Evolutionary conservation across 1,140 invertebrate genomes (phyloP), one percentile per base, ranked within the genome.

Genomic region (Cydia amplana): DNA sequence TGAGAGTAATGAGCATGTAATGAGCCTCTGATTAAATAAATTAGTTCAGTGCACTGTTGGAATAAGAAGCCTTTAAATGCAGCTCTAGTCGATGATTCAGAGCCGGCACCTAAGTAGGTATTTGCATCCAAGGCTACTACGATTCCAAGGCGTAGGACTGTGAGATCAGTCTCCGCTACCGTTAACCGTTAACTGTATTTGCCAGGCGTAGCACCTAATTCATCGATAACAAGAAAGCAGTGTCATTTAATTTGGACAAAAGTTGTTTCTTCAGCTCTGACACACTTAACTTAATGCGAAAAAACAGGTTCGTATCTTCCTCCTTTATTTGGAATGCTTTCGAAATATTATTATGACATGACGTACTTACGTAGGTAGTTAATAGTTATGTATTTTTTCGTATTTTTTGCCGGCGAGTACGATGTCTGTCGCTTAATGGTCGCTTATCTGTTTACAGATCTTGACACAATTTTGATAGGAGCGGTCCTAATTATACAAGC

Each of bases 401-500:
- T 32, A 12, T 60, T 70, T 70, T 36, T 70, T 36, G 65, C 32
- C n/a, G 18, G n/a, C 2, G 64, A 36, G n/a, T 70, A 25, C 32
- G 43, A 70, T 40, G 65, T 43, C 73, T 70, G 65, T 70, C 73
- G 28, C 51, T 87, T 90, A 89, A 23, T 70, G 43, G 65, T 70
- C 73, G 28, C 51, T 87, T 90, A 89, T 88, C 51, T 89, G 89
- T 91, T 88, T 91, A 83, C 77, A 87, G 87, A 89, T 85, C 87
- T 91, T 91, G 89, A 88, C 89, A 89, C 83, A 79, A 86, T 89
- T 91, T 87, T 85, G 86, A 89, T 89, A 88, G 70, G 51, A 75
- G 64, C 64, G 77, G 81, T 82, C 83, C 85, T 85, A 85, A 82
- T 74, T 76, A 73, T 46, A 43, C 73, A 83, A 80, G 82, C 80